Evolutionary conservation across 2,113 vertebrate genomes (phyloP), one percentile per base, ranked within the genome.

Genomic region (Dinomys branickii): DNA sequence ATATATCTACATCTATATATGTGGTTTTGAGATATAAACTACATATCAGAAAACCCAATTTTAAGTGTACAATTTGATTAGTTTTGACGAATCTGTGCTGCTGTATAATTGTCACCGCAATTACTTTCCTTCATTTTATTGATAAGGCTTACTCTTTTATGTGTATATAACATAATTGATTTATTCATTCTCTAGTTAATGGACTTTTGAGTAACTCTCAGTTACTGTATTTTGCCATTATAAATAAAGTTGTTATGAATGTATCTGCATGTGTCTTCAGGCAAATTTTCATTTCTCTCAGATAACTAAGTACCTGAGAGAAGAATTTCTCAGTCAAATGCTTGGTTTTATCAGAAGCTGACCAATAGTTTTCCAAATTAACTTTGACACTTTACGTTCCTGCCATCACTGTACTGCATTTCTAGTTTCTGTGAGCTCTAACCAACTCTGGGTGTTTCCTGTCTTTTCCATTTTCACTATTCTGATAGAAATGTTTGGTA

Each of bases 311-410:
- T 71, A 75, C 3, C 4, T 5, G 58, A 83, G 38, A 80, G 24
- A 41, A 88, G 61, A 84, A 44, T 44, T 85, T 28, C 8, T 84
- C 4, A 2, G 4, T 93, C 35, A 94, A 73, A 61, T 73, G 61
- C 20, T 87, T 85, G 59, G 80, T 89, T 88, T 92, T 91, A 71
- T 22, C 59, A 65, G 71, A 94, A 81, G 59, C 26, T 85, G 4
- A 30, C 4, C 22, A 54, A 33, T 7, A 52, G 54, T 73, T 88
- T 93, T 63, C 54, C 47, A 58, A 94, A 78, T 52, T 59, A 93
- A 44, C 17, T 7, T 7, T 19, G 52, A 17, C 24, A 35, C 54
- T 44, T 88, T 77, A 26, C 24, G 56, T 56, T n/a, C 54, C 33
- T 1, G 69, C 28, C 11, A n/a, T 13, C 44, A 41, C 7, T 58